A percentile compares a stretch with the other conserved stretches of the same genome.
Evolutionary conservation across 2,888 invertebrate species (phyloP).

Genomic region (Masnerella sp.): DNA sequence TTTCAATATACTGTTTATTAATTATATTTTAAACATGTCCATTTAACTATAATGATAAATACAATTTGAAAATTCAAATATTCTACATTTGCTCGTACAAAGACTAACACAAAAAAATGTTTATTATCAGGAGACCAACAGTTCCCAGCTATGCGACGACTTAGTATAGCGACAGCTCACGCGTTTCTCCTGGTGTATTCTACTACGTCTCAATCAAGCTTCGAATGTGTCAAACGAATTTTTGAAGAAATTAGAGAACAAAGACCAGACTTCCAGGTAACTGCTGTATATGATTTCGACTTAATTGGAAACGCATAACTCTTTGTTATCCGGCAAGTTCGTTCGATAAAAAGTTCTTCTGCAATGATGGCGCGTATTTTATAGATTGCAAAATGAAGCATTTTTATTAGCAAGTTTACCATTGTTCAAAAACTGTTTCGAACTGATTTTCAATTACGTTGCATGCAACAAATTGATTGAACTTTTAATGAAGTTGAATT

Average conservation of each 20-base stretch:
- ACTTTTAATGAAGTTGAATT: slow-evolving; percentile 33
- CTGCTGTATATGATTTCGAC: not conserved
- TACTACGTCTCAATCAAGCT: slow-evolving; percentile 85
- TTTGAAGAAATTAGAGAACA: slow-evolving; percentile 91
- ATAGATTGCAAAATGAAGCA: slow-evolving; percentile 1
- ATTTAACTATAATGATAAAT: too few relatives aligned
- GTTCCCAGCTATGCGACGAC: slow-evolving; percentile 93
- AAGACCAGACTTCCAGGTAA: slow-evolving; percentile 84
- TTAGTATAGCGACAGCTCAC: slow-evolving; percentile 92
- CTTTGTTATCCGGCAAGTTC: not conserved
- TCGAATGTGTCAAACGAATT: slow-evolving; percentile 85
- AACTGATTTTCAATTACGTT: slow-evolving; percentile 23
- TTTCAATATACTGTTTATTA: too few relatives aligned
- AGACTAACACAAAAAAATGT: too few relatives aligned
- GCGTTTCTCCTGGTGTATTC: slow-evolving; percentile 93
- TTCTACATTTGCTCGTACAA: too few relatives aligned
- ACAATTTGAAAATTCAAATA: too few relatives aligned
- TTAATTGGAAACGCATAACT: too few relatives aligned
- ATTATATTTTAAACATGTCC: too few relatives aligned
- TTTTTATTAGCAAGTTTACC: slow-evolving; percentile 11
- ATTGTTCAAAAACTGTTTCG: slow-evolving; percentile 11
- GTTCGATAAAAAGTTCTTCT: slow-evolving; percentile 1
- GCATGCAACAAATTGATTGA: slow-evolving; percentile 21
- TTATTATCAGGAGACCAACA: slow-evolving; percentile 85
- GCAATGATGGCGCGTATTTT: not conserved